Percentiles rank a stretch among this genome's conserved stretches.
Evolutionary conservation across 2,888 invertebrate species (phyloP).

Genomic region (Cryptocheilus praepositus): DNA sequence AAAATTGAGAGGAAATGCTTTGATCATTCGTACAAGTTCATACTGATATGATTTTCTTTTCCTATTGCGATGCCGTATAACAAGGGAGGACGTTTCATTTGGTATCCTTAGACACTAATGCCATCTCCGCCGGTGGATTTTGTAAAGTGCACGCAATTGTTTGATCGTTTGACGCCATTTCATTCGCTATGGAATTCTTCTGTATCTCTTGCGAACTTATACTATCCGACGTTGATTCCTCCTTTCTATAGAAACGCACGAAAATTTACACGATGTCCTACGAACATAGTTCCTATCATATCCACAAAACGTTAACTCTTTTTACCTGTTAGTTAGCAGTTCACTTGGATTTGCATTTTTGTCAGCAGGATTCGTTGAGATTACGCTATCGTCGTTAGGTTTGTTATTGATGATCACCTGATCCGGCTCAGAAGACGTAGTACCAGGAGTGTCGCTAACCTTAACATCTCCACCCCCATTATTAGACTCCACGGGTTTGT

Average conservation of each 20-base stretch:
- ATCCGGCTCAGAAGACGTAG: conserved; percentile 11
- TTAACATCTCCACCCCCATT: conserved; percentile 32
- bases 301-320: conserved; percentile 9
- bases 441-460: conserved; percentile 20
- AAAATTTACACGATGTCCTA: neutral
- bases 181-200: conserved; percentile 43
- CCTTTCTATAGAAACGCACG: conserved; percentile 42
- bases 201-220: conserved; percentile 22
- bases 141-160: conserved; percentile 34
- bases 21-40: conserved; percentile 62
- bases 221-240: conserved; percentile 43
- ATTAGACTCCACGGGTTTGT: conserved; percentile 26
- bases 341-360: conserved; percentile 62
- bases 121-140: conserved; percentile 36
- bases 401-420: conserved; percentile 43
- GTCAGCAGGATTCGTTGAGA: conserved; percentile 51
- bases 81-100: conserved; percentile 48
- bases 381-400: conserved; percentile 42
- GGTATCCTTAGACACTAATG: conserved; percentile 40
- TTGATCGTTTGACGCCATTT: conserved; percentile 44
- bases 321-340: conserved; percentile 53
- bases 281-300: neutral
- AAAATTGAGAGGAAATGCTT: conserved; percentile 60
- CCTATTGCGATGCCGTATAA: conserved; percentile 61
- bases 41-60: conserved; percentile 67